Evolutionary conservation across 2,113 vertebrate genomes (phyloP).

Genomic region (Nanorana parkeri): DNA sequence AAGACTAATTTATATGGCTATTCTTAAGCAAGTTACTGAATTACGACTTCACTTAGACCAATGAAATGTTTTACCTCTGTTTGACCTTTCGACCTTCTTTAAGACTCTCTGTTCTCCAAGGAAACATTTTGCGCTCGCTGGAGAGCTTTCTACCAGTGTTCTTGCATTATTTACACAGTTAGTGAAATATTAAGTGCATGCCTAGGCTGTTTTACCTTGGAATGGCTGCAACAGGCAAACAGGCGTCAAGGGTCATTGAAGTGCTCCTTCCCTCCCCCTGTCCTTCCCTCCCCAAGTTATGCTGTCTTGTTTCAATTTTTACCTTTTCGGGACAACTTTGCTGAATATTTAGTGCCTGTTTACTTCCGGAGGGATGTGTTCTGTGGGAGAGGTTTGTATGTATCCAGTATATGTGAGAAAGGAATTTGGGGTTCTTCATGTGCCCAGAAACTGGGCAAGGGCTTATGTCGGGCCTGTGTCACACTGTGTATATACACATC

Average conservation of each 20-base stretch:
- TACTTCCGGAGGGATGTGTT: no score
- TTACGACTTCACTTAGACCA: neutral
- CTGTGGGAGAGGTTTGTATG: no score
- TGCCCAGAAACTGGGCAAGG: no score
- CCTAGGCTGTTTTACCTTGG: constrained; percentile 8
- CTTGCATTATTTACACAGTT: constrained; percentile 10
- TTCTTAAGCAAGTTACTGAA: neutral
- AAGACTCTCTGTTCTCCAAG: constrained; percentile 1
- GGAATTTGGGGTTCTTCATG: no score
- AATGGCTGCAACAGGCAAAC: neutral
- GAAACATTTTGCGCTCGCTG: neutral
- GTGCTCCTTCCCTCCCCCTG: neutral
- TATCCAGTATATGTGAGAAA: no score
- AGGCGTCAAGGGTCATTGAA: neutral
- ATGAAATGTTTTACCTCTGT: neutral
- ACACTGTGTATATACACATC: no score
- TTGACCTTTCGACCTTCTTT: neutral
- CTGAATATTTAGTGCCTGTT: neutral
- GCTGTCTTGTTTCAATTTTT: neutral
- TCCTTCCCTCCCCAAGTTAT: neutral
- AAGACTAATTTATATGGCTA: no score
- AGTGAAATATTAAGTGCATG: constrained; percentile 43
- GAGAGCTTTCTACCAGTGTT: neutral
- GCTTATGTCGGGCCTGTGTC: no score
- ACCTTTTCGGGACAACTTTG: neutral